These are phyloP conservation scores for Ashinkailepas kermadecensis DNA, from an alignment of 2,888 invertebrate genomes.

Conservation along the genomic window DNA sequence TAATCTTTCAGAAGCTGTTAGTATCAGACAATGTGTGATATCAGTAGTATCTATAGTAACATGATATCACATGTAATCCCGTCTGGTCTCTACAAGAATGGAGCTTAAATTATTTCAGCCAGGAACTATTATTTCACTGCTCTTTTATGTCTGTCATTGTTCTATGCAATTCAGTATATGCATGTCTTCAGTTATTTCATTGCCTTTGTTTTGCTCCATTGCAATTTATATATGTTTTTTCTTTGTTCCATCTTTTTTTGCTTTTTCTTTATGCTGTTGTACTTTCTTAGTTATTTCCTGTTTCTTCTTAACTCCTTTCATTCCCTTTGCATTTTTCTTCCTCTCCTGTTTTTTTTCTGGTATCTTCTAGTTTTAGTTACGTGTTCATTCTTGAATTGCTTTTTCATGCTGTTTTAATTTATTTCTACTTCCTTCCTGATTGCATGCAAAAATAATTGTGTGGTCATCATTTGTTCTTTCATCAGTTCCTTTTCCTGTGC, in stretches of 20 bases:
- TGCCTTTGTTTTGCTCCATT: no score
- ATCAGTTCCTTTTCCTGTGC: no score
- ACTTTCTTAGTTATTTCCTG: not conserved
- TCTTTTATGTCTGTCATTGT: not conserved
- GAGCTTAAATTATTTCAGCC: not conserved
- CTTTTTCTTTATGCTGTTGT: not conserved
- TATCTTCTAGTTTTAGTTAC: not conserved
- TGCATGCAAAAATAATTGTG: no score
- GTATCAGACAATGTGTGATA: no score
- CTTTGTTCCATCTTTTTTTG: not conserved
- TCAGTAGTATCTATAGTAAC: no score
- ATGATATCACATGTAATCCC: no score
- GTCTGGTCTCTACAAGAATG: not conserved
- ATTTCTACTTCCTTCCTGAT: not conserved
- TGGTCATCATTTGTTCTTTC: no score
- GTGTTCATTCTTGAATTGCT: not conserved
- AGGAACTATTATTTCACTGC: not conserved
- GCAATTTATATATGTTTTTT: not conserved
- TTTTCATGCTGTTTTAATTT: not conserved
- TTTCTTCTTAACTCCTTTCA: not conserved
- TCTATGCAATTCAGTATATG: not conserved
- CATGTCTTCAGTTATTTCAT: not conserved
- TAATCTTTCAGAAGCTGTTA: not conserved
- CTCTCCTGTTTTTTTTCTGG: not conserved
- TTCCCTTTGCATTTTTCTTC: not conserved